Percentiles rank a stretch among this genome's conserved stretches.
These are phyloP conservation scores for Aphaenogaster rudis DNA, from an alignment of 1,140 invertebrate species.

Conservation along the genomic window DNA sequence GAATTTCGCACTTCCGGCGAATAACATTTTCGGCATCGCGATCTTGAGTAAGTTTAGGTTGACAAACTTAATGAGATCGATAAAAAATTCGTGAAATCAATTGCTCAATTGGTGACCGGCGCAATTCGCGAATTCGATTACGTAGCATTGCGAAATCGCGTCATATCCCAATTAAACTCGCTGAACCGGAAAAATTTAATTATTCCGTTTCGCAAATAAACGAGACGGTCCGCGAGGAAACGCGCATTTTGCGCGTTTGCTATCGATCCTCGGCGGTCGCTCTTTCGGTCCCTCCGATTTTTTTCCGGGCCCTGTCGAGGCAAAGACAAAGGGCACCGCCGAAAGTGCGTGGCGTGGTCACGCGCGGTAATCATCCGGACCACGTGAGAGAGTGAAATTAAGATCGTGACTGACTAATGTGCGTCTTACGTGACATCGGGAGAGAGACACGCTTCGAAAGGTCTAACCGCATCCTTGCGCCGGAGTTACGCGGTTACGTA, in stretches of 20 bases:
- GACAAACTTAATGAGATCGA: not conserved
- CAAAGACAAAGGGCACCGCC: not conserved
- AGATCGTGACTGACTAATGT: slow-evolving; percentile 77
- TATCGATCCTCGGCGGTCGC: not conserved
- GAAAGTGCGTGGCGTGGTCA: not conserved
- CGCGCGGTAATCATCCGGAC: slow-evolving; percentile 56
- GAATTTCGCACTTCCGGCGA: not conserved
- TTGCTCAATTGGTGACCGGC: not conserved
- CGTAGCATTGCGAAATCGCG: not conserved
- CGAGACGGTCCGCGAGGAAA: not conserved
- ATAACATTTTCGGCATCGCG: not conserved
- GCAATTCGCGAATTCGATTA: not conserved
- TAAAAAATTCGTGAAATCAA: not conserved
- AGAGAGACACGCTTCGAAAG: slow-evolving; percentile 76
- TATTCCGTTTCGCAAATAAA: not conserved
- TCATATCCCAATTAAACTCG: not conserved
- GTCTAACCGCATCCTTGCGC: slow-evolving; percentile 79
- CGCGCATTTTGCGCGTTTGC: not conserved
- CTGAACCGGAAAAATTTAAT: slow-evolving; percentile 3
- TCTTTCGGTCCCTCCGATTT: not conserved
- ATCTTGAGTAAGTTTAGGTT: not conserved
- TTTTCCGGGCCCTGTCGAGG: not conserved
- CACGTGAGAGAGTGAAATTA: slow-evolving; percentile 78
- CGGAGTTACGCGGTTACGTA: slow-evolving; percentile 75
- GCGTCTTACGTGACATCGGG: slow-evolving; percentile 78